phyloP scores from a whole-genome alignment of 2,113 vertebrate genomes.

The Chroicocephalus ridibundus region DNA sequence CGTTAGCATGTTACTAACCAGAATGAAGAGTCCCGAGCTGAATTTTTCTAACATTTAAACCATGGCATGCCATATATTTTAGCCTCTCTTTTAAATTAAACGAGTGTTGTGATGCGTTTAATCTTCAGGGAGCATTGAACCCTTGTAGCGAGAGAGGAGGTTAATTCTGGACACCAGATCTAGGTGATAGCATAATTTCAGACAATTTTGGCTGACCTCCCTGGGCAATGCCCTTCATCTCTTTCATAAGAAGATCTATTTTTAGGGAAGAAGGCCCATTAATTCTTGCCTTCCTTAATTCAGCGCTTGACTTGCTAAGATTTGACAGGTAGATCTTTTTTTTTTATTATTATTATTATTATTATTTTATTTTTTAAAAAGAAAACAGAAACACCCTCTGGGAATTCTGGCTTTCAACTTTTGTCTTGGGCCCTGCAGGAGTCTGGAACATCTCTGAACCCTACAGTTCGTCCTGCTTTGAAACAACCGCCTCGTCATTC shows the following conservation, averaged over 20 bases:
- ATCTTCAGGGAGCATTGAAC: conserved; percentile 39
- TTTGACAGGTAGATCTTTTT: conserved; percentile 15
- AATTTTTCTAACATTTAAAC: neutral
- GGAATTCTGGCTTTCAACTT: conserved; percentile 54
- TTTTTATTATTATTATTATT: neutral
- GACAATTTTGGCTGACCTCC: conserved; percentile 39
- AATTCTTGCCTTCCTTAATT: conserved; percentile 27
- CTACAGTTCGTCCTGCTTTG: conserved; percentile 35
- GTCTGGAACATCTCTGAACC: conserved; percentile 51
- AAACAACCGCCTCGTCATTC: neutral
- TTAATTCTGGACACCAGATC: conserved; percentile 48
- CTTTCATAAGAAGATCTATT: conserved; percentile 26
- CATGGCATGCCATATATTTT: neutral
- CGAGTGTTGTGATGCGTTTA: conserved; percentile 8
- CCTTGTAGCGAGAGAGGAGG: neutral
- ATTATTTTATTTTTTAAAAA: neutral
- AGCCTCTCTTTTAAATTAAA: conserved; percentile 22
- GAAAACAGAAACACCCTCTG: conserved; percentile 27
- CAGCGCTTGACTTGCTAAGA: neutral
- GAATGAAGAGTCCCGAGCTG: neutral
- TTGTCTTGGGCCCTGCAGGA: conserved; percentile 57
- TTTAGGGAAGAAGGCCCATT: conserved; percentile 42
- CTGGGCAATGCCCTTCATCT: conserved; percentile 45
- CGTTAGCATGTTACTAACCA: neutral
- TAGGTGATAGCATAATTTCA: conserved; percentile 26